Evolutionary conservation across 2,888 invertebrate species (phyloP), one percentile per base, ranked within the genome.

Genomic region (Stenichneumon culpator): DNA sequence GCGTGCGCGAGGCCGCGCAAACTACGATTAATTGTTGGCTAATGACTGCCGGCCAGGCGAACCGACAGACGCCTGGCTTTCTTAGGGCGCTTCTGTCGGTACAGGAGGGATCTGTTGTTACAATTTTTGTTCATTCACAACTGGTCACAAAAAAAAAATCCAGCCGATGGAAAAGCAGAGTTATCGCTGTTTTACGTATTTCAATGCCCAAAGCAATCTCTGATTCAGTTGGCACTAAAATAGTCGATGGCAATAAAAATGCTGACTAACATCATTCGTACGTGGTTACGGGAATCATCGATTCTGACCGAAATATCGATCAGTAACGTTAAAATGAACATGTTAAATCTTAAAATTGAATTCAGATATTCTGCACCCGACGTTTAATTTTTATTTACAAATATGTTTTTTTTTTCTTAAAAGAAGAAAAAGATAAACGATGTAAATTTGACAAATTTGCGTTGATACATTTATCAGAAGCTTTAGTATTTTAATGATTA

Each of bases 21-120:
- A 22, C 57, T 14, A 22, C 57, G 57, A 57, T 57, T 57, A 57
- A 57, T 57, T 63, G 28, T 63, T 36, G 32, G 36, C 63, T 63
- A 63, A 63, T 63, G 63, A 16, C 32, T 16, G 28, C 28, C 32
- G 32, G n/a, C 1, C 63, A 63, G 63, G 32, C 63, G 63, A 63
- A 57, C 57, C 25, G 25, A 57, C 57, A 11, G 25, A 57, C 9
- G 11, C 25, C 9, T 14, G 22, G 57, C 25, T 25, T 57, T 57
- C 22, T 57, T 25, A 25, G 22, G 25, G 25, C 4, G 57, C 57
- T 57, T 14, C 25, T 57, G 14, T 54, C 54, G 52, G n/a, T 19
- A 32, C 5, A 32, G 6, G 32, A 32, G 32, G 32, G 32, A 32
- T 32, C 32, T 32, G 32, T 6, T 32, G 32, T 1, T 7, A 6